Base-by-base conservation (phyloP, 2,888 invertebrate species). In the Sinotaia quadrata region DNA sequence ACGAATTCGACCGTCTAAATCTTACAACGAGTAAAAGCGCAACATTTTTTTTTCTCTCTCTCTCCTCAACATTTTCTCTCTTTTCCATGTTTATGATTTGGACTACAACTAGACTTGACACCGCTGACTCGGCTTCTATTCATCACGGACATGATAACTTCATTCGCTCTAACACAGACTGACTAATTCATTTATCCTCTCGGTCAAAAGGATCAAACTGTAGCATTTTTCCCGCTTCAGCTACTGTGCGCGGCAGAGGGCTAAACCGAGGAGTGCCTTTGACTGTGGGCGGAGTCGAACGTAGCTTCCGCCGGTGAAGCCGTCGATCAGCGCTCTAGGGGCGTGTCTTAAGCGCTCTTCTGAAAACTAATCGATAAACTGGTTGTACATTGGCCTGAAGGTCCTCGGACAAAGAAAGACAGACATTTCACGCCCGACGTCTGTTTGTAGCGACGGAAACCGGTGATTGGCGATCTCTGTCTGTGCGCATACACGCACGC, bases 361-460 rank as follows among this genome's bases (percentile, higher is more conserved):
- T 56, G 41, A 52, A 56, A 63, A 63, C 63, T 63, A 63, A 63
- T 63, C 63, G 63, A 63, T 63, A 63, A 63, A 63, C 63, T 63
- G 37, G 63, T 63, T 63, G 63, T 63, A 63, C 63, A 63, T 63
- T 63, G 63, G 63, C 54, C 63, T 29, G 63, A 36, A 27, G 63
- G 54, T 63, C 54, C 10, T 44, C 54, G 37, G 31, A 56, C 63
- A 56, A 54, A 56, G 63, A 63, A 63, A 54, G 63, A 56, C 63
- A 63, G 63, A 52, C 63, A 63, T 63, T 63, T 63, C 63, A 63
- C 63, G 63, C 63, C 63, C 56, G 63, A 37, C 56, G 37, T 41
- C 54, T 63, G 63, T 63, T 63, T 63, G 63, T 63, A 56, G 63
- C 37, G 56, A 63, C 63, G 63, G 63, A 63, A 63, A 63, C 63